Conservation (phyloP, 2,888 invertebrate genomes). For the Drosophila leonis region DNA sequence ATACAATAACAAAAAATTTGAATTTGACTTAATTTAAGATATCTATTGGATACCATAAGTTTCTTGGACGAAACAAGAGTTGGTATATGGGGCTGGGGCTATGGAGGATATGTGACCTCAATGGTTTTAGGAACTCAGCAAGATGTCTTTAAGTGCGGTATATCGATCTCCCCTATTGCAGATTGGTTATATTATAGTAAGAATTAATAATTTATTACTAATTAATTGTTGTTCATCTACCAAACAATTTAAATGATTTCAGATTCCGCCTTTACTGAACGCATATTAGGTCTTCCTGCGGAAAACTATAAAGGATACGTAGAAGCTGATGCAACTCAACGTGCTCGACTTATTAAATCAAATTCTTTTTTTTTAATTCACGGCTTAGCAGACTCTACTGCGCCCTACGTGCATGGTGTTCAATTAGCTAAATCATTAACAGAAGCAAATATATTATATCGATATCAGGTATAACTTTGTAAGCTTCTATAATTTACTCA, state of each 20-base stretch:
- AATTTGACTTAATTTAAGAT: slow-evolving; percentile 85
- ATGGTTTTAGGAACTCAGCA: slow-evolving; percentile 95
- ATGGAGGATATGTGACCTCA: slow-evolving; percentile 96
- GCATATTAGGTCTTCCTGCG: slow-evolving; percentile 94
- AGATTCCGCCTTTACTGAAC: slow-evolving; percentile 98
- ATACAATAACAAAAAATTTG: not conserved
- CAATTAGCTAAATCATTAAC: slow-evolving; percentile 95
- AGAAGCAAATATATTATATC: slow-evolving; percentile 94
- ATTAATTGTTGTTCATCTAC: not conserved
- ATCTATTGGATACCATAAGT: slow-evolving; percentile 92
- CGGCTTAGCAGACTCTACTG: slow-evolving; percentile 96
- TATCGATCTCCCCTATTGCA: slow-evolving; percentile 97
- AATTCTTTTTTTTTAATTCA: slow-evolving; percentile 96
- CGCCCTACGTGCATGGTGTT: slow-evolving; percentile 97
- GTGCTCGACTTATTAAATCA: slow-evolving; percentile 94
- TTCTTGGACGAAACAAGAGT: slow-evolving; percentile 95
- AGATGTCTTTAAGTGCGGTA: slow-evolving; percentile 95
- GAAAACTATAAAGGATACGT: slow-evolving; percentile 96
- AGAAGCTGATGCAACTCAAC: slow-evolving; percentile 95
- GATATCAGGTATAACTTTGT: slow-evolving; percentile 92
- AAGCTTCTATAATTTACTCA: not conserved
- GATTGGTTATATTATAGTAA: slow-evolving; percentile 98
- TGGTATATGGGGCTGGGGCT: slow-evolving; percentile 98
- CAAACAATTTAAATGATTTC: slow-evolving; percentile 24
- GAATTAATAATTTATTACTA: slow-evolving; percentile 68